phyloP scores from a whole-genome alignment of 2,113 vertebrate genomes.

The Neoarius graeffei region DNA sequence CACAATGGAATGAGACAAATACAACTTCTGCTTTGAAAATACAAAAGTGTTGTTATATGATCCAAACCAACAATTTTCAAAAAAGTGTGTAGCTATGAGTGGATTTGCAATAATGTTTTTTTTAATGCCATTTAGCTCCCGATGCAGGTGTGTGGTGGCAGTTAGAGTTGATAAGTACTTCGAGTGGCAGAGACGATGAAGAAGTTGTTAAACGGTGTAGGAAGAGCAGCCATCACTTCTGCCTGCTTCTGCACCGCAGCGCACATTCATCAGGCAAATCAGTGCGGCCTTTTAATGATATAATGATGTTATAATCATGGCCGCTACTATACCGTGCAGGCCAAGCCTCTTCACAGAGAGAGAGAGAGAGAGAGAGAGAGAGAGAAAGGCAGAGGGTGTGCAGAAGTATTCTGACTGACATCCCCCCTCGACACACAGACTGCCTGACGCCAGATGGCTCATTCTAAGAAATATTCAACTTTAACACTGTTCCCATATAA shows the following conservation, averaged over 20 bases:
- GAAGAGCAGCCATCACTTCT: constrained; percentile 27
- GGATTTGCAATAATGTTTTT: background rate
- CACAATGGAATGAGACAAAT: background rate
- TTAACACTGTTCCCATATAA: constrained; percentile 99
- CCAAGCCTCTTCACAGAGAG: constrained; percentile 51
- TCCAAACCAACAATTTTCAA: background rate
- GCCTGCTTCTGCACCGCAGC: constrained; percentile 37
- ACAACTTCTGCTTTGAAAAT: background rate
- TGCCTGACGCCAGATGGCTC: constrained; percentile 99
- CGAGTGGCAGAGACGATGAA: constrained; percentile 26
- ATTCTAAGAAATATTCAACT: constrained; percentile 99
- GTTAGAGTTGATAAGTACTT: background rate
- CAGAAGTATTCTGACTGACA: constrained; percentile 86
- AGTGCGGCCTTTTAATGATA: constrained; percentile 68
- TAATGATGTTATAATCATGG: constrained; percentile 73
- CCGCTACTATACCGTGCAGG: constrained; percentile 66
- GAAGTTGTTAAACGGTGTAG: constrained; percentile 33
- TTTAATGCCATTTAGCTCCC: background rate
- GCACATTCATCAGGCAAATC: constrained; percentile 60
- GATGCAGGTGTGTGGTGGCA: constrained; percentile 8
- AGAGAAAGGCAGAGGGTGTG: constrained; percentile 69
- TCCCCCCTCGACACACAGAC: constrained; percentile 89
- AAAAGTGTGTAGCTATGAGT: background rate
- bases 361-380: constrained; percentile 54
- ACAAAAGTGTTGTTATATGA: background rate